Percentiles rank a stretch among this genome's conserved stretches.
These are phyloP conservation scores for Taphrorychus bicolor DNA, from an alignment of 2,888 invertebrate species.

Conservation along the genomic window DNA sequence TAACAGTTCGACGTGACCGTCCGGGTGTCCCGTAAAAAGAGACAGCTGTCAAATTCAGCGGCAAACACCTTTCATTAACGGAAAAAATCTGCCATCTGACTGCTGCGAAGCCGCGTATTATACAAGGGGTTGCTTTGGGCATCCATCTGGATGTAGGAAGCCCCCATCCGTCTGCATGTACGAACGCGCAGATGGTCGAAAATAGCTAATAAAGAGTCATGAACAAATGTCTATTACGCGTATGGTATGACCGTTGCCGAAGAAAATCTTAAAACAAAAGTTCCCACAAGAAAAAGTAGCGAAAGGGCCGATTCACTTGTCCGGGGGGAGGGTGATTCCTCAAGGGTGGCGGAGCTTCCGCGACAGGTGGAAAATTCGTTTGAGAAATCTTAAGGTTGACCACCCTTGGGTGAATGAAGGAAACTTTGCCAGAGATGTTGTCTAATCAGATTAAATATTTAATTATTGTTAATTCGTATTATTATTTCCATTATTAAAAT, in stretches of 20 bases:
- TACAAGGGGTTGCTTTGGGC: constrained; percentile 3
- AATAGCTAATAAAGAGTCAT: not conserved
- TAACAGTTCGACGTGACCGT: not conserved
- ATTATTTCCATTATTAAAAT: too few relatives aligned
- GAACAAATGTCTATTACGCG: not conserved
- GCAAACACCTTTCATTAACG: constrained; percentile 35
- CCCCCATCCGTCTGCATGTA: too few relatives aligned
- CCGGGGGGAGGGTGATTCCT: too few relatives aligned
- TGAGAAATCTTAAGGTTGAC: not conserved
- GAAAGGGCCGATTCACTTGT: too few relatives aligned
- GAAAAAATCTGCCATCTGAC: constrained; percentile 39
- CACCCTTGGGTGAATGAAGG: too few relatives aligned
- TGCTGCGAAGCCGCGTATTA: constrained; percentile 9
- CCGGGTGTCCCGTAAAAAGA: constrained; percentile 12
- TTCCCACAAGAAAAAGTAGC: not conserved
- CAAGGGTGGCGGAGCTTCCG: not conserved
- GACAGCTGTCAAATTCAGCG: constrained; percentile 29
- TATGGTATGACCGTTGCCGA: not conserved
- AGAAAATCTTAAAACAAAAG: not conserved
- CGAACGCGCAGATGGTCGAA: too few relatives aligned
- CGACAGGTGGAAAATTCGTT: not conserved
- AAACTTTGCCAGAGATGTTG: too few relatives aligned
- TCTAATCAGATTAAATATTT: too few relatives aligned
- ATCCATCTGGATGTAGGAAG: not conserved
- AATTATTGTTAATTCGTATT: too few relatives aligned